Conservation (phyloP, 2,113 vertebrate species). For the Sciurus niger region DNA sequence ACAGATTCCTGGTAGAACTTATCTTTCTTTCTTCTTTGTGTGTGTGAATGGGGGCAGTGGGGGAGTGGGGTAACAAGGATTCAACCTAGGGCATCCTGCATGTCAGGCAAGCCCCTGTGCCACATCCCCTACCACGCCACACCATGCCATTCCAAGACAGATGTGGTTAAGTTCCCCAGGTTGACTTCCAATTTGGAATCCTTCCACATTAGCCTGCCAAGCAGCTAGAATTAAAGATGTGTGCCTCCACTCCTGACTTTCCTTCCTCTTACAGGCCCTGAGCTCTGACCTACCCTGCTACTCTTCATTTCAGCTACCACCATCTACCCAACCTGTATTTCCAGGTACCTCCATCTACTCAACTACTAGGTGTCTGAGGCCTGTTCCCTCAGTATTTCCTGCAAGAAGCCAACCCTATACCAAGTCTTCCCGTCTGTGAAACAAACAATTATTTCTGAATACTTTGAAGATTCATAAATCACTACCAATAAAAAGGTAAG, state of each 20-base stretch:
- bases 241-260: background rate
- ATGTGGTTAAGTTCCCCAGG: no score
- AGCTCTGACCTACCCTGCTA: no score
- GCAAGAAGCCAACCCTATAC: background rate
- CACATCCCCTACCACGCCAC: no score
- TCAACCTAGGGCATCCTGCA: background rate
- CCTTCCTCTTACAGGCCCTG: background rate
- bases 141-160: no score
- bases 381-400: background rate
- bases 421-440: background rate
- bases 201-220: no score
- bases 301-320: background rate
- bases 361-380: background rate
- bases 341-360: no score
- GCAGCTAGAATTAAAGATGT: no score
- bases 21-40: background rate
- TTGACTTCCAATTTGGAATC: no score
- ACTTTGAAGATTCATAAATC: slow-evolving; percentile 22
- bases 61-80: no score
- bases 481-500: background rate
- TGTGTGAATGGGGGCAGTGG: no score
- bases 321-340: no score
- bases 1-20: background rate
- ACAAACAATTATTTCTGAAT: background rate
- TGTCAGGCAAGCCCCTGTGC: no score